Conservation (phyloP, 2,888 invertebrate genomes). For the Tipula vernalis region DNA sequence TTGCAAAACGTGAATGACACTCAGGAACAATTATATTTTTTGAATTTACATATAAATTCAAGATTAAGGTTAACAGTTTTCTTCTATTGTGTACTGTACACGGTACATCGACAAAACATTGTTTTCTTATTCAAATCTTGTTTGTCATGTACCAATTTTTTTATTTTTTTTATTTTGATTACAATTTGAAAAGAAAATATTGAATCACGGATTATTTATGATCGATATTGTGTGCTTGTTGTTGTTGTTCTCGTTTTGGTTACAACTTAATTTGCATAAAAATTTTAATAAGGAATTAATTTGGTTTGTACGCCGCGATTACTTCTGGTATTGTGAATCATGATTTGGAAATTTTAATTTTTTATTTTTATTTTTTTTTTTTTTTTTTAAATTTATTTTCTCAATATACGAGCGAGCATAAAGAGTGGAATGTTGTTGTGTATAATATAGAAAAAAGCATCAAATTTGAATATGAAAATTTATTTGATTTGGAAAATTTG, state of each 20-base stretch:
- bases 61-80: neutral
- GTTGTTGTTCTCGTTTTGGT: neutral
- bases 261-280: neutral
- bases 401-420: neutral
- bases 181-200: neutral
- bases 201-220: neutral
- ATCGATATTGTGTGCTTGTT: neutral
- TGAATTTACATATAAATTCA: neutral
- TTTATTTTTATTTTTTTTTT: neutral
- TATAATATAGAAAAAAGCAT: neutral
- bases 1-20: neutral
- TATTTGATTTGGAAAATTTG: neutral
- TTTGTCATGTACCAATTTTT: neutral
- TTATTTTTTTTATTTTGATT: neutral
- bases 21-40: neutral
- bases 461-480: neutral
- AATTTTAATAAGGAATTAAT: conserved; percentile 4
- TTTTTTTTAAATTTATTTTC: neutral
- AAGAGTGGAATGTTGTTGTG: neutral
- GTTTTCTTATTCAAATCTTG: neutral
- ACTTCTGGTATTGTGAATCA: neutral
- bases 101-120: neutral
- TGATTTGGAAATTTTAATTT: neutral
- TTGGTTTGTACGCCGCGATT: neutral
- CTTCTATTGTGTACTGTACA: neutral